These are phyloP conservation scores for Axinella damicornis DNA, from an alignment of 37 sponge, comb jelly and placozoan species.

Conservation along the genomic window DNA sequence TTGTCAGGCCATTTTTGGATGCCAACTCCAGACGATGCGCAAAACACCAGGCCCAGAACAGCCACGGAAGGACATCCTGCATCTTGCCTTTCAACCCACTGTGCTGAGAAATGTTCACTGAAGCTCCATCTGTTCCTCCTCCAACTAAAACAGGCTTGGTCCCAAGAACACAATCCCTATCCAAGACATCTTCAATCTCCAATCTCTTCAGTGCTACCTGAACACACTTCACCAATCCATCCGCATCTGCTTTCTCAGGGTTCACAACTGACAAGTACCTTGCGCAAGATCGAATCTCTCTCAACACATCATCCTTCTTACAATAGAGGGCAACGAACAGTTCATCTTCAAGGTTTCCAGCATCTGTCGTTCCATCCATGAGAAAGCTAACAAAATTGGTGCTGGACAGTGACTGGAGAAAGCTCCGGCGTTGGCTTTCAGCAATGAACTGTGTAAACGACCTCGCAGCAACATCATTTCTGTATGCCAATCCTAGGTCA, in stretches of 20 bases:
- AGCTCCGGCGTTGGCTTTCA: conserved; percentile 20
- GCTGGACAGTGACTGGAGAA: conserved; percentile 1
- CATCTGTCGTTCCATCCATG: conserved; percentile 66
- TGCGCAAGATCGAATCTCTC: conserved; percentile 16
- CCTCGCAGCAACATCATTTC: conserved; percentile 8
- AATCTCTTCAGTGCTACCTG: conserved; percentile 20
- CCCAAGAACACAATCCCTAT: conserved; percentile 28
- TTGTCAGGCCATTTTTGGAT: conserved; percentile 55
- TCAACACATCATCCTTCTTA: conserved; percentile 19
- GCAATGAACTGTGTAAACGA: conserved; percentile 23
- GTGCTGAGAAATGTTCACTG: conserved; percentile 54
- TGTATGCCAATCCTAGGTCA: conserved; percentile 49
- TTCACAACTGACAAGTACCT: conserved; percentile 20
- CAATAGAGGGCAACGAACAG: conserved; percentile 15
- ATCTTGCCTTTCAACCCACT: conserved; percentile 64
- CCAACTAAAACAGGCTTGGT: conserved; percentile 49
- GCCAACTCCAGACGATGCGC: conserved; percentile 67
- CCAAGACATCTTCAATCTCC: conserved; percentile 41
- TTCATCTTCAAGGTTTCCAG: conserved; percentile 50
- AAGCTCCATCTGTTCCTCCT: conserved; percentile 76
- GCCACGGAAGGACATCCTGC: conserved; percentile 49
- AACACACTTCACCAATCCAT: conserved; percentile 51
- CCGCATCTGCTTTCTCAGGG: conserved; percentile 39
- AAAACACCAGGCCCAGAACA: conserved; percentile 69
- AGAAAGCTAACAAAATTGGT: conserved; percentile 51